These are phyloP conservation scores for Drosophila fungiperda DNA, from an alignment of 2,888 invertebrate species.

Conservation along the genomic window DNA sequence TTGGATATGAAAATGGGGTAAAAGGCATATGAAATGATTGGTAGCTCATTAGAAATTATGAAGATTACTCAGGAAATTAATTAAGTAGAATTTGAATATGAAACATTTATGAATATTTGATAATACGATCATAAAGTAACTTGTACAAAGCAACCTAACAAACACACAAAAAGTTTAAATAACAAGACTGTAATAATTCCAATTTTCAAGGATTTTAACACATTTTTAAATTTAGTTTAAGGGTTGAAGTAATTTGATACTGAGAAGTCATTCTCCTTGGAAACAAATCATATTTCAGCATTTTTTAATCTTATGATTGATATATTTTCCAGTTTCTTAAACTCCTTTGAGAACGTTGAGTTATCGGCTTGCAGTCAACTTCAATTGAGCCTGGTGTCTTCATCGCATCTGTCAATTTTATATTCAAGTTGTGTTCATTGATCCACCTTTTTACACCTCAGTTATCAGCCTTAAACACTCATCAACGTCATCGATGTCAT, in stretches of 20 bases:
- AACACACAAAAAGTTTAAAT: too few species aligned
- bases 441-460: constrained; percentile 26
- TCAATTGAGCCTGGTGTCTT: not conserved
- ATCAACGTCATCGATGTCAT: constrained; percentile 53
- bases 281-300: not conserved
- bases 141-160: too few species aligned
- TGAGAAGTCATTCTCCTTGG: not conserved
- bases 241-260: not conserved
- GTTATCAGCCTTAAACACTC: constrained; percentile 43
- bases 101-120: too few species aligned
- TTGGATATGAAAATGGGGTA: too few species aligned
- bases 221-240: not conserved
- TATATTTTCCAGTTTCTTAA: not conserved
- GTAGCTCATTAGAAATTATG: too few species aligned
- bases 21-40: too few species aligned
- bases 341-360: not conserved
- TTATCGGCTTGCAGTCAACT: not conserved
- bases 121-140: too few species aligned
- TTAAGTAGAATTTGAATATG: too few species aligned
- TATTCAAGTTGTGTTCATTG: constrained; percentile 16
- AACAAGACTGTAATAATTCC: too few species aligned
- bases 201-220: not conserved
- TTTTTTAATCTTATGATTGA: not conserved
- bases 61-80: too few species aligned
- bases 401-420: constrained; percentile 14